These are phyloP conservation scores for Teleopsis dalmanni DNA, from an alignment of 1,140 invertebrate species.

Conservation along the genomic window DNA sequence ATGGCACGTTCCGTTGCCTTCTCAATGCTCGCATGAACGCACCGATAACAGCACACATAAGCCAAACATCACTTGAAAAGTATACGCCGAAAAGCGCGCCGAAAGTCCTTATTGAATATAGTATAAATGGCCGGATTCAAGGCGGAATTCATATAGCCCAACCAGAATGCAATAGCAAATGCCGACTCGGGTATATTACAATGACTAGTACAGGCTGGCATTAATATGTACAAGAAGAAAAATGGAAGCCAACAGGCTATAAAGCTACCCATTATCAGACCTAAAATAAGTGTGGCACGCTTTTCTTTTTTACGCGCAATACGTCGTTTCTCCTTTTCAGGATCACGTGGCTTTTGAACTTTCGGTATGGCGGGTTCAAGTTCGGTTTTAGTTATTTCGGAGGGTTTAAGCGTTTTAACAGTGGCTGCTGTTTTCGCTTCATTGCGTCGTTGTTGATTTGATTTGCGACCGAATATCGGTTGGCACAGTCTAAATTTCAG, in stretches of 20 bases:
- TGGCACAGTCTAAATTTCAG: slow-evolving; percentile 76
- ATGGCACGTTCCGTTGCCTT: slow-evolving; percentile 45
- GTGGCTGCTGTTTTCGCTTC: slow-evolving; percentile 31
- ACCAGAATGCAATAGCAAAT: slow-evolving; percentile 95
- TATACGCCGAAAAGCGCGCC: slow-evolving; percentile 89
- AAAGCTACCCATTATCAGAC: slow-evolving; percentile 97
- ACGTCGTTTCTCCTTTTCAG: slow-evolving; percentile 86
- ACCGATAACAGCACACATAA: slow-evolving; percentile 64
- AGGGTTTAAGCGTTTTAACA: slow-evolving; percentile 29
- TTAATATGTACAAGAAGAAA: slow-evolving; percentile 89
- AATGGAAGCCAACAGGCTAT: slow-evolving; percentile 99
- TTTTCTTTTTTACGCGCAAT: slow-evolving; percentile 95
- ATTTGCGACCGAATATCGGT: slow-evolving; percentile 71
- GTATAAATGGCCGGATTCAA: slow-evolving; percentile 97
- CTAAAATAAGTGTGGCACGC: slow-evolving; percentile 91
- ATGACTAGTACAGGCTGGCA: slow-evolving; percentile 63
- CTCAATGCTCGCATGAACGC: slow-evolving; percentile 48
- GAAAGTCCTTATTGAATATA: slow-evolving; percentile 98
- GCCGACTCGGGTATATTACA: slow-evolving; percentile 73
- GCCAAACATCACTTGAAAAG: slow-evolving; percentile 86
- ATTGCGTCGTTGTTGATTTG: slow-evolving; percentile 44
- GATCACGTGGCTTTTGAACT: slow-evolving; percentile 70
- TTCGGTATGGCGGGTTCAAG: slow-evolving; percentile 54
- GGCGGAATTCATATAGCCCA: slow-evolving; percentile 98
- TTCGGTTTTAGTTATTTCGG: slow-evolving; percentile 45